Evolutionary conservation across 2,797 vertebrate genomes (phyloP).

Genomic region (Lindbergichthys nudifrons): DNA sequence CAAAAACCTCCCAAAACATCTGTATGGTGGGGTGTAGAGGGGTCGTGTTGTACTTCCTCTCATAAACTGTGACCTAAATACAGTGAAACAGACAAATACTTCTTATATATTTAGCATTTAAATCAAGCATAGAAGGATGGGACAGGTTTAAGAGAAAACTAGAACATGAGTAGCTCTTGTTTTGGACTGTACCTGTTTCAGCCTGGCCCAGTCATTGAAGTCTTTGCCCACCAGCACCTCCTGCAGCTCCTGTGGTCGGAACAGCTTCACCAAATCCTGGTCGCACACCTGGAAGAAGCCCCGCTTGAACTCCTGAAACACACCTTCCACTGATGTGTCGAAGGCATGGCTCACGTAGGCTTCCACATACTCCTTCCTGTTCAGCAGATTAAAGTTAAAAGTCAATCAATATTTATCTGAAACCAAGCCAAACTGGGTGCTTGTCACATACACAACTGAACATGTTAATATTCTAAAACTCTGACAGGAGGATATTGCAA

Average conservation of each 20-base stretch:
- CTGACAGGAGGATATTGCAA: neutral
- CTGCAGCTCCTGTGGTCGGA: conserved; percentile 90
- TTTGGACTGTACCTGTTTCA: conserved; percentile 86
- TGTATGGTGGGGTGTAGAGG: conserved; percentile 87
- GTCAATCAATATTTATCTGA: too few species aligned
- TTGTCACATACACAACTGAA: too few species aligned
- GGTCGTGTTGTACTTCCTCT: conserved; percentile 75
- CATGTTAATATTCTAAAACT: too few species aligned
- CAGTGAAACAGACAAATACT: conserved; percentile 4
- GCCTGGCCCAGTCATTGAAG: conserved; percentile 89
- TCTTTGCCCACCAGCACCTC: conserved; percentile 90
- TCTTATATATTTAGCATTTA: neutral
- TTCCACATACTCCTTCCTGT: conserved; percentile 89
- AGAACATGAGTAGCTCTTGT: neutral
- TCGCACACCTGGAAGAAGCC: conserved; percentile 93
- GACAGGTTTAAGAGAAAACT: neutral
- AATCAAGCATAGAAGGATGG: neutral
- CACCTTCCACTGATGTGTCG: conserved; percentile 87
- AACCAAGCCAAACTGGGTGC: too few species aligned
- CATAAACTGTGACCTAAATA: conserved; percentile 88
- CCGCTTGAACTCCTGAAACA: conserved; percentile 88
- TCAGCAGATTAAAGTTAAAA: conserved; percentile 1
- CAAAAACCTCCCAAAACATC: conserved; percentile 93
- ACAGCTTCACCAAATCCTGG: conserved; percentile 86
- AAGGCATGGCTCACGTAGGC: conserved; percentile 89